Evolutionary conservation across 1,140 invertebrate species (phyloP), one percentile per base, ranked within the genome.

Genomic region (Pseudomyrmex dendroicus): DNA sequence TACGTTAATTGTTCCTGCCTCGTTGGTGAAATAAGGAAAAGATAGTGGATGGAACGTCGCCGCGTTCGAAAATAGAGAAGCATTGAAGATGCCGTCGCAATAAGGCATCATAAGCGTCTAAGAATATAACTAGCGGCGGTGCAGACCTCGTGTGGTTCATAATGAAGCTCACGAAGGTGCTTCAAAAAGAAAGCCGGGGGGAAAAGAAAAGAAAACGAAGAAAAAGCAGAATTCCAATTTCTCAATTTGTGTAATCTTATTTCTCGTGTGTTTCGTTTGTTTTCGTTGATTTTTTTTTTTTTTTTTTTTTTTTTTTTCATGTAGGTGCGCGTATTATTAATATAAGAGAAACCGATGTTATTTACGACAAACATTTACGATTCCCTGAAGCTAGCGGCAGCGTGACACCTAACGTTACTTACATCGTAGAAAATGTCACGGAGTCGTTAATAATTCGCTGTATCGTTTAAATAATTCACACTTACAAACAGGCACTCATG

Each of bases 1-100:
- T 70, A 66, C 64, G 20, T 22, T 78, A 78, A 78, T 78, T 70
- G 52, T 78, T 44, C 64, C 22, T 77, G 20, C 17, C 12, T 15
- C 44, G 52, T 12, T n/a, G 13, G 4, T n/a, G 54, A 59, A 78
- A 78, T 78, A 78, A 70, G 52, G 22, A 22, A 35, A 15, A 78
- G 20, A 48, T 9, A 48, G 64, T 17, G 25, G 50, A 9, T 7
- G 10, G 25, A 17, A 46, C n/a, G n/a, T n/a, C 25, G 13, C 25
- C 25, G 50, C 46, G 4, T 46, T 12, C 5, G 67, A 57, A 78
- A 50, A 35, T 25, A 63, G 59, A 7, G 9, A 20, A 48, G 54
- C n/a, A 48, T 61, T 80, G 54, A 80, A 72, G 56, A 25, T 48
- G 15, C 52, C 13, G 35, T 17, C 17, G 35, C 20, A 59, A 17